Base-by-base conservation (phyloP, 1,140 invertebrate genomes). In the Habropoda laboriosa region DNA sequence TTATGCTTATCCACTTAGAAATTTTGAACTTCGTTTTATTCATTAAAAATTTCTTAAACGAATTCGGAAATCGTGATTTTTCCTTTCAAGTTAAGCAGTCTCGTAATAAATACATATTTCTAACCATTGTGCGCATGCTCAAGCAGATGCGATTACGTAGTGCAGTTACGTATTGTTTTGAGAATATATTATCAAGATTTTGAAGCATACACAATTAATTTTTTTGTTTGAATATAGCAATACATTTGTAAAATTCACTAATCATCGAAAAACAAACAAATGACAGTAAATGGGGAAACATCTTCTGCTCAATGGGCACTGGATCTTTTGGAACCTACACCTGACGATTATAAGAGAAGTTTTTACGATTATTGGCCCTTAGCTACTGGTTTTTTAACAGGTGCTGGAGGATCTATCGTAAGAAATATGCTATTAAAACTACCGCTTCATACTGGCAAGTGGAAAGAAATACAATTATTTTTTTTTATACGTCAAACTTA, bases 231-330 rank as follows among this genome's bases (percentile, higher is more conserved):
- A 3, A 5, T 3, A 5, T 64, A 18, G 18, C 32, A 45, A 18
- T 27, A 18, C 0, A 30, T 64, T 45, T 30, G 16, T 45, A 3
- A 45, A 45, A 35, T 27, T 0, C n/a, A 13, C 3, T 10, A 38
- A 40, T 1, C 40, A 18, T 47, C 3, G 18, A n/a, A 5, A 51
- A 27, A 5, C 18, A 8, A 53, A 21, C 12, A 63, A 16, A 72
- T 61, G 57, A 30, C 0, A 10, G 7, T 1, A 2, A 16, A 1
- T 3, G 10, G 35, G 0, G 83, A 88, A 21, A 84, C 87, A 2
- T 57, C 42, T 83, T 81, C 88, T 32, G 81, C 87, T 64, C 82
- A 90, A 55, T 92, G 91, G 91, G 91, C 90, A n/a, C 61, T 92
- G 4, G 85, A 92, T 32, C 30, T 92, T 30, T 79, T 92, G 74